Evolutionary conservation across 2,888 invertebrate species (phyloP).

Genomic region (Zaprionus bogoriensis): DNA sequence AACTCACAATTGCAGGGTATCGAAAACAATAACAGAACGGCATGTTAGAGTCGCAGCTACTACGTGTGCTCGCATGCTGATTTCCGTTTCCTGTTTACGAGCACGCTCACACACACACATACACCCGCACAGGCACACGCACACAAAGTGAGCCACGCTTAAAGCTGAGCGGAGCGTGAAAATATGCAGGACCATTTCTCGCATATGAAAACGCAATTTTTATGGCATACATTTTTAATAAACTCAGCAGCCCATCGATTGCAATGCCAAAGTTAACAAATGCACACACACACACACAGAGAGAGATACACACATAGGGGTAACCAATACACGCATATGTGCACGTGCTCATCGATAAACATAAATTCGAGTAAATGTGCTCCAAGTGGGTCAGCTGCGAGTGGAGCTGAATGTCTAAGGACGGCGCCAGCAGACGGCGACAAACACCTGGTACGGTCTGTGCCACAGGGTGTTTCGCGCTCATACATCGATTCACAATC

Average conservation of each 20-base stretch:
- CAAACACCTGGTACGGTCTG: constrained; percentile 26
- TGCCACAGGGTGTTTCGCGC: constrained; percentile 6
- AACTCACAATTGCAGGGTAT: constrained; percentile 2
- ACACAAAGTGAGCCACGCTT: constrained; percentile 11
- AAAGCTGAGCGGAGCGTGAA: constrained; percentile 39
- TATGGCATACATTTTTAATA: constrained; percentile 71
- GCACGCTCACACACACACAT: constrained; percentile 29
- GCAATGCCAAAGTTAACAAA: constrained; percentile 40
- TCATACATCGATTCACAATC: too few relatives aligned
- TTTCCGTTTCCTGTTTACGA: constrained; percentile 63
- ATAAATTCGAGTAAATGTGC: constrained; percentile 38
- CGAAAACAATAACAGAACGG: constrained; percentile 21
- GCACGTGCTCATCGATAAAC: constrained; percentile 51
- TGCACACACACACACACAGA: constrained; percentile 17
- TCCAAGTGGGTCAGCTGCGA: constrained; percentile 40
- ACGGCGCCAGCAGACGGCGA: neutral
- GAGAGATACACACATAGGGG: neutral
- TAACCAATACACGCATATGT: constrained; percentile 5
- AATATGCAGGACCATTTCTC: constrained; percentile 59
- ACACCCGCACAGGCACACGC: constrained; percentile 4
- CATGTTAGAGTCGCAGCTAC: constrained; percentile 13
- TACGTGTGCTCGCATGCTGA: constrained; percentile 63
- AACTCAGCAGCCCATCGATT: constrained; percentile 35
- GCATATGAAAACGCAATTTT: constrained; percentile 66
- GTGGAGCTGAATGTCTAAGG: constrained; percentile 19